A percentile compares a stretch with the other conserved stretches of the same genome.
Evolutionary conservation across 2,113 vertebrate genomes (phyloP).

Genomic region (Bufo bufo): DNA sequence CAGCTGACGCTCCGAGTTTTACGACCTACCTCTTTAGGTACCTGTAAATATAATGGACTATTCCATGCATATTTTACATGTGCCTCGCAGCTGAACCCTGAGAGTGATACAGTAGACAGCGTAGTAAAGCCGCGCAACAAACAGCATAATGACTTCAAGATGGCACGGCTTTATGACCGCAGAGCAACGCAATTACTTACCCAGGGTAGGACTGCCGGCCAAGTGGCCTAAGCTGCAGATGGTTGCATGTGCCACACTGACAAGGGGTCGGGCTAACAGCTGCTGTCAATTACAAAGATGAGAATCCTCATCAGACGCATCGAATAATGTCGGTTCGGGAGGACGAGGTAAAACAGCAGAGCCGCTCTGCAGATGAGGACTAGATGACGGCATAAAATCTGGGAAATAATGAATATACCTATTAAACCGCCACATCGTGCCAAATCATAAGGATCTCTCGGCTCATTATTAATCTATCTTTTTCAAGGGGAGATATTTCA

Average conservation of each 20-base stretch:
- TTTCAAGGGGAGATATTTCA: slow-evolving; percentile 38
- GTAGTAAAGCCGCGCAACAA: slow-evolving; percentile 35
- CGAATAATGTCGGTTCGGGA: slow-evolving; percentile 35
- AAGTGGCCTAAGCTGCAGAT: slow-evolving; percentile 50
- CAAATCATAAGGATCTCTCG: slow-evolving; percentile 10
- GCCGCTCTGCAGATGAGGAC: slow-evolving; percentile 23
- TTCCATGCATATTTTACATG: slow-evolving; percentile 35
- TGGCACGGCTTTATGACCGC: slow-evolving; percentile 32
- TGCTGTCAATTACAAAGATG: slow-evolving; percentile 53
- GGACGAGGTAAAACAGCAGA: slow-evolving; percentile 1
- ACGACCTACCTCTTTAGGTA: background rate
- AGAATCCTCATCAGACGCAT: slow-evolving; percentile 48
- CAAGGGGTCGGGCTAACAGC: slow-evolving; percentile 51
- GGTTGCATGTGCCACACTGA: slow-evolving; percentile 21
- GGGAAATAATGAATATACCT: slow-evolving; percentile 31
- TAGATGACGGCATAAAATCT: slow-evolving; percentile 23
- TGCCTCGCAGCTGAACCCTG: slow-evolving; percentile 25
- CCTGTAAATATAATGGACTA: slow-evolving; percentile 27
- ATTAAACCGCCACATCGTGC: slow-evolving; percentile 30
- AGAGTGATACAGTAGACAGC: background rate
- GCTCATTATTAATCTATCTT: slow-evolving; percentile 42
- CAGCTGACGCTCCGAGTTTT: background rate
- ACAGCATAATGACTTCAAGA: slow-evolving; percentile 54
- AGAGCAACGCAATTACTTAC: slow-evolving; percentile 14
- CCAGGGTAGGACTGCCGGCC: slow-evolving; percentile 6